Conservation (phyloP, 1,140 invertebrate genomes). For the Drosophila arawakana region DNA sequence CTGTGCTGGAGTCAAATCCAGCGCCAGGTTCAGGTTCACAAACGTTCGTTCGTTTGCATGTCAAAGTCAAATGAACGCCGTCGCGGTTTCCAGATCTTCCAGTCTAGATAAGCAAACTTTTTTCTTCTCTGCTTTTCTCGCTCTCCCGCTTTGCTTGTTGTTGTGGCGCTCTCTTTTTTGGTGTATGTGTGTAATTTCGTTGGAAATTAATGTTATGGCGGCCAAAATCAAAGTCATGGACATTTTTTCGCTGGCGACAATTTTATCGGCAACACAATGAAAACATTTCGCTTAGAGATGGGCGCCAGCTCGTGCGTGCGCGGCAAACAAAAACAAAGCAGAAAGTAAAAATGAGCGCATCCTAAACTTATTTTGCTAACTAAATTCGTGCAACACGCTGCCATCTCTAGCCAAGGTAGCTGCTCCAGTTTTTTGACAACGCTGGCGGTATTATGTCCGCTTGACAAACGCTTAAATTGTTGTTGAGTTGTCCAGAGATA, state of each 20-base stretch:
- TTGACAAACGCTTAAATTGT: constrained; percentile 51
- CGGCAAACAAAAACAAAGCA: not conserved
- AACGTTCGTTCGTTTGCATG: constrained; percentile 59
- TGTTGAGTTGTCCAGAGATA: constrained; percentile 19
- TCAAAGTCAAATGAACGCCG: constrained; percentile 72
- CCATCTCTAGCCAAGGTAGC: constrained; percentile 2
- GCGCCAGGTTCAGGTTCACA: constrained; percentile 46
- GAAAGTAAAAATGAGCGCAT: not conserved
- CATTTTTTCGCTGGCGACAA: constrained; percentile 78
- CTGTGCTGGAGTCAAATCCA: constrained; percentile 15
- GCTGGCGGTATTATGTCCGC: constrained; percentile 59
- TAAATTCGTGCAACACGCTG: constrained; percentile 1
- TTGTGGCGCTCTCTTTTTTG: constrained; percentile 21
- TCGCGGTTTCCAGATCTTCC: constrained; percentile 57
- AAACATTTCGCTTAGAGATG: constrained; percentile 67
- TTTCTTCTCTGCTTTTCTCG: constrained; percentile 34
- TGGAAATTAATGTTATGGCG: constrained; percentile 81
- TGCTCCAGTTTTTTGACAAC: constrained; percentile 34
- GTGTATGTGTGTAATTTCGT: constrained; percentile 72
- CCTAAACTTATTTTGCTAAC: not conserved
- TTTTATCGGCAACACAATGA: constrained; percentile 82
- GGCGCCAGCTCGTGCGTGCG: constrained; percentile 16
- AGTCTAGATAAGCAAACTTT: constrained; percentile 67
- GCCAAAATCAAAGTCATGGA: constrained; percentile 80
- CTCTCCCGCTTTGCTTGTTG: constrained; percentile 32